phyloP scores from a whole-genome alignment of 2,113 vertebrate genomes.

The Martes martes region DNA sequence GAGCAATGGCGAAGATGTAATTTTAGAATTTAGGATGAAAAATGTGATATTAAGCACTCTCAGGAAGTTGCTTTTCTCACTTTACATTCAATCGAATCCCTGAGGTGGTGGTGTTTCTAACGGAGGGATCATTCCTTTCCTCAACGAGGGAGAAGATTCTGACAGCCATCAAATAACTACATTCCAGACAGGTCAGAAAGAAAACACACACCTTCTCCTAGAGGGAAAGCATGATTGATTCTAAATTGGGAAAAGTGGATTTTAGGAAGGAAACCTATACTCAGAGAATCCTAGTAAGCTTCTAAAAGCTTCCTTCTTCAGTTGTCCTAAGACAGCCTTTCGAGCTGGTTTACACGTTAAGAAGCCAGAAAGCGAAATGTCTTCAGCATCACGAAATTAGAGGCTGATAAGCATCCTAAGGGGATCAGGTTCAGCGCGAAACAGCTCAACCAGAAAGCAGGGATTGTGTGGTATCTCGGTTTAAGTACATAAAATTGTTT shows the following conservation, averaged over 20 bases:
- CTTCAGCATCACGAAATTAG: background rate
- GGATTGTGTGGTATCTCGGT: background rate
- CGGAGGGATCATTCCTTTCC: background rate
- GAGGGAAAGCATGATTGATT: constrained; percentile 6
- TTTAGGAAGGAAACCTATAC: background rate
- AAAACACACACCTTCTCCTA: background rate
- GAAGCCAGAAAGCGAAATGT: background rate
- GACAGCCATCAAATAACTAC: background rate
- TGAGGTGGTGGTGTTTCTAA: background rate
- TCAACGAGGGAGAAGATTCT: background rate
- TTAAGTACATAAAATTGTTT: background rate
- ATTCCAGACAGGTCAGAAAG: background rate
- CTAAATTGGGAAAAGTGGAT: constrained; percentile 20
- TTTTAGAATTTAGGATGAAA: constrained; percentile 11
- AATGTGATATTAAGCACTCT: background rate
- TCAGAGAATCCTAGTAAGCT: constrained; percentile 28
- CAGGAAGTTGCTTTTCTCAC: background rate
- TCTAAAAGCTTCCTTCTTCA: background rate
- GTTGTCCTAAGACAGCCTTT: background rate
- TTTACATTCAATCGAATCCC: background rate
- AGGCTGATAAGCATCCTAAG: background rate
- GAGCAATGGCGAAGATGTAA: background rate
- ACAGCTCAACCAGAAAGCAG: background rate
- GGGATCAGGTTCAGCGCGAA: background rate
- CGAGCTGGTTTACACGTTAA: background rate